These are phyloP conservation scores for Sogatella furcifera DNA, from an alignment of 1,140 invertebrate species.

Conservation along the genomic window DNA sequence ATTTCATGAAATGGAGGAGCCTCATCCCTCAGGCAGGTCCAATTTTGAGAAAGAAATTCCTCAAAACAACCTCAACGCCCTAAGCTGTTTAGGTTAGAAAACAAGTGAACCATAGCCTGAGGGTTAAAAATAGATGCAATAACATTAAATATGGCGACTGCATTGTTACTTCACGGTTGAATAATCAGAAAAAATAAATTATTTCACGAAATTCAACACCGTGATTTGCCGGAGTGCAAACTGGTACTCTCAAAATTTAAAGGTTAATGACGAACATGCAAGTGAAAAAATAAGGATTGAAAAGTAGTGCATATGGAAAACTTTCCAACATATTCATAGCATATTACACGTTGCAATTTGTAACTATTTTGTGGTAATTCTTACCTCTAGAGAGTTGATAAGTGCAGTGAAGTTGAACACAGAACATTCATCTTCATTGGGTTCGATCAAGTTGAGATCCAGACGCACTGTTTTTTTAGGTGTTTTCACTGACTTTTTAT, in stretches of 20 bases:
- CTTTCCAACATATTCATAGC: too few species aligned
- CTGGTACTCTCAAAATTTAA: too few species aligned
- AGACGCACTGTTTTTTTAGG: conserved; percentile 43
- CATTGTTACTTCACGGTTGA: too few species aligned
- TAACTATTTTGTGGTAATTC: conserved; percentile 23
- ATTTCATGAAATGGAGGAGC: neutral
- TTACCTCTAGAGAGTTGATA: conserved; percentile 47
- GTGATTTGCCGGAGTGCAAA: too few species aligned
- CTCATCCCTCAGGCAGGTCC: neutral
- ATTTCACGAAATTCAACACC: too few species aligned
- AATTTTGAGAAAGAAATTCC: neutral
- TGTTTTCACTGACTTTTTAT: conserved; percentile 37
- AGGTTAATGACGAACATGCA: too few species aligned
- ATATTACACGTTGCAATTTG: neutral
- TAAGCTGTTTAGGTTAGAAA: neutral
- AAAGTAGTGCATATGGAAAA: too few species aligned
- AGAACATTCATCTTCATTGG: conserved; percentile 50
- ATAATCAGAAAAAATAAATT: too few species aligned
- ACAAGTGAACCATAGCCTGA: neutral
- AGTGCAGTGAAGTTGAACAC: conserved; percentile 53
- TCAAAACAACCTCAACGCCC: neutral
- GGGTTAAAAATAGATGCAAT: neutral
- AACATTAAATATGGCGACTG: neutral
- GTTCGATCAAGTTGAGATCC: conserved; percentile 44
- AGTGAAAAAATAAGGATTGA: too few species aligned